Percentiles rank a stretch among this genome's conserved stretches.
These are phyloP conservation scores for Lethenteron camtschaticum DNA, from an alignment of 2,113 vertebrate species.

Conservation along the genomic window DNA sequence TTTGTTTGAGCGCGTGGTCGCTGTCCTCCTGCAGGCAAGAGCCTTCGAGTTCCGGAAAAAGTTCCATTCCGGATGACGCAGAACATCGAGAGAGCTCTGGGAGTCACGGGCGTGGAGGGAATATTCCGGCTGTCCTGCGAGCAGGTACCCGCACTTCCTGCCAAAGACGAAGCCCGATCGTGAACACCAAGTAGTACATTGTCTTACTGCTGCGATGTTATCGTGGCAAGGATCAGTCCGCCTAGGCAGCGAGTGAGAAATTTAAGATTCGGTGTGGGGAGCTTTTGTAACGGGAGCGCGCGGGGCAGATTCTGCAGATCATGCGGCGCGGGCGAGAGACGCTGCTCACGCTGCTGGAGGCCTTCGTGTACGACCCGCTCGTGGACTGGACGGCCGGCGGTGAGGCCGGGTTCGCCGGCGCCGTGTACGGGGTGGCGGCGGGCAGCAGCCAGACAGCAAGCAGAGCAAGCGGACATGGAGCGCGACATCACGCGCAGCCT, in stretches of 20 bases:
- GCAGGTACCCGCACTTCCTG: slow-evolving; percentile 29
- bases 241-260: too few species aligned
- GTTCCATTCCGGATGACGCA: slow-evolving; percentile 97
- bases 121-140: slow-evolving; percentile 94
- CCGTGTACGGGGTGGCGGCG: slow-evolving; percentile 76
- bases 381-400: slow-evolving; percentile 97
- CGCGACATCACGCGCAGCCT: slow-evolving; percentile 88
- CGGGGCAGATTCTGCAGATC: slow-evolving; percentile 60
- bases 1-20: slow-evolving; percentile 9
- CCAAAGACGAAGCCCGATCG: too few species aligned
- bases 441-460: slow-evolving; percentile 84
- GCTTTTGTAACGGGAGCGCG: neutral
- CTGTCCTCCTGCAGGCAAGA: slow-evolving; percentile 41
- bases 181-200: too few species aligned
- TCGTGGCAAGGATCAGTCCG: too few species aligned
- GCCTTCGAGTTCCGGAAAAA: slow-evolving; percentile 84
- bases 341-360: slow-evolving; percentile 67
- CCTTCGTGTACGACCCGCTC: slow-evolving; percentile 88
- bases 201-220: neutral
- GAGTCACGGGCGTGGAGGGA: slow-evolving; percentile 85
- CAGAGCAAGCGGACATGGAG: slow-evolving; percentile 98
- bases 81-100: slow-evolving; percentile 80
- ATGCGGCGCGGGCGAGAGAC: slow-evolving; percentile 91
- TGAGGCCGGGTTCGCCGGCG: slow-evolving; percentile 82
- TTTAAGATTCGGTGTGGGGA: too few species aligned